Evolutionary conservation across 2,797 vertebrate genomes (phyloP), one percentile per base, ranked within the genome.

Genomic region (Epinephelus malabaricus): DNA sequence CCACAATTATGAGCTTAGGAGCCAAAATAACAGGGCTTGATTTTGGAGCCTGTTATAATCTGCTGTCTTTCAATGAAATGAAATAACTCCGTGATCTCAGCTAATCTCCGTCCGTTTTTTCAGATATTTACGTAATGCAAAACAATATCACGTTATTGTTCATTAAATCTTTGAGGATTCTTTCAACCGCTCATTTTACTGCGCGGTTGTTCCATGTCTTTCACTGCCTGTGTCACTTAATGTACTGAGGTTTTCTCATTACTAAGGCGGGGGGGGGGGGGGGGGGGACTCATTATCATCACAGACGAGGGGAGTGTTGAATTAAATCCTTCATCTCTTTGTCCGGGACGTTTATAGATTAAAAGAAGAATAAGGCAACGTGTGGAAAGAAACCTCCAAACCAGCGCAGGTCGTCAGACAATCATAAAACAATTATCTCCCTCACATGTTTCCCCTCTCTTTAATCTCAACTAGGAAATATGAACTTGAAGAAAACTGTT

Each of bases 1-100:
- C 91, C 91, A 90, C 88, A 93, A 91, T 92, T 92, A 92, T 90
- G 87, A 92, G 90, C 88, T 92, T 87, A 92, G 79, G 83, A 90
- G 86, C 88, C 85, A 92, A 90, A 93, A 93, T 89, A 81, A 86
- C 87, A 86, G 88, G 82, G 77, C 89, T 82, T 86, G 86, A 88
- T 86, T 88, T 76, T 47, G 14, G 63, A 79, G 84, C 78, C 80
- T 84, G 85, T 81, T 76, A 68, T 90, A 86, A 92, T 91, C 90
- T 87, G 81, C 88, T 88, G 91, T 92, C 89, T 94, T 89, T 94
- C 90, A 90, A 70, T 94, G 88, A 93, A 87, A 92, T 80, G 64
- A 89, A 91, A 88, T 90, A 88, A 89, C 76, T 82, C 84, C 77
- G 49, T 92, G 88, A 93, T 92, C 91, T 92, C 79, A 73, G 79